phyloP scores from a whole-genome alignment of 1,140 invertebrate species.

The Pentalonia nigronervosa region DNA sequence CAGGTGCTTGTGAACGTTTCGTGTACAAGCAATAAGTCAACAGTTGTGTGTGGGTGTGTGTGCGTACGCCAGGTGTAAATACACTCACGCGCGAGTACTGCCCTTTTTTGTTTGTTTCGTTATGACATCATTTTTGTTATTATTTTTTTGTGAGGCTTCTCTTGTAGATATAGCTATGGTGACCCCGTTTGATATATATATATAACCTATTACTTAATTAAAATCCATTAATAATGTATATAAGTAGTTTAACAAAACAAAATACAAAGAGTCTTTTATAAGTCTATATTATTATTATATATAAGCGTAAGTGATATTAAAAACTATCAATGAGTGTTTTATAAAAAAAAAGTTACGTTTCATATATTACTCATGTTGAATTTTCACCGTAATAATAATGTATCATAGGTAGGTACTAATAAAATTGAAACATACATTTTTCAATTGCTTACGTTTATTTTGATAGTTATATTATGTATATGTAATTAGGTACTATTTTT shows the following conservation, averaged over 20 bases:
- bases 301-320: not conserved
- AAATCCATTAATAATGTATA: conserved; percentile 29
- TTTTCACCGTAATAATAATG: not conserved
- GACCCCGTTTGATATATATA: not conserved
- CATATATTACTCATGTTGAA: not conserved
- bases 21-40: conserved; percentile 34
- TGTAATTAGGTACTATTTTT: not conserved
- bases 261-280: not conserved
- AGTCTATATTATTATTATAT: not conserved
- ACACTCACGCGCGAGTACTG: not conserved
- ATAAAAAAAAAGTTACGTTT: not conserved
- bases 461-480: not conserved
- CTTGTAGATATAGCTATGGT: not conserved
- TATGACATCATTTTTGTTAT: conserved; percentile 36
- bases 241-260: not conserved
- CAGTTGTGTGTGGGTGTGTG: not conserved
- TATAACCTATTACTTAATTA: conserved; percentile 16
- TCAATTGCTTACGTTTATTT: not conserved
- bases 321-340: not conserved
- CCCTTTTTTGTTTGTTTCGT: conserved; percentile 4
- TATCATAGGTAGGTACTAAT: not conserved
- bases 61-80: conserved; percentile 29
- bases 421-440: not conserved
- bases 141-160: conserved; percentile 18
- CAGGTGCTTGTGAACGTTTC: conserved; percentile 13